Evolutionary conservation across 2,113 vertebrate genomes (phyloP), one percentile per base, ranked within the genome.

Genomic region (Salvelinus fontinalis): DNA sequence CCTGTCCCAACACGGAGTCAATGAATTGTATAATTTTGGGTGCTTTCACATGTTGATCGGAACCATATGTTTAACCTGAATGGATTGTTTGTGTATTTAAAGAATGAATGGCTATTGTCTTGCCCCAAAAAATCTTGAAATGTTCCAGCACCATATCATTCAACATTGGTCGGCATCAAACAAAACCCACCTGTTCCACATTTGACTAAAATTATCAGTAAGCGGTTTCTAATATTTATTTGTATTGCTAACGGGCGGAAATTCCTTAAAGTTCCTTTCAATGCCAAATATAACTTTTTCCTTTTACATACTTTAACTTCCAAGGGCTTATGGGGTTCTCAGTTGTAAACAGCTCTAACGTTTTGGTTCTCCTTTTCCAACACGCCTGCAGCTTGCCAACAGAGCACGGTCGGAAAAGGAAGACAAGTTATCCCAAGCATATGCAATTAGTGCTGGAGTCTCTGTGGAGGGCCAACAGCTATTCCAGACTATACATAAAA

Each of bases 401-500:
- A 96, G 98, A 94, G 97, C 97, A 24, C 95, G 96, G 91, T 94
- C 95, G 81, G 98, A 99, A 96, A 99, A 98, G 91, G 98, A 99
- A 89, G 98, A 99, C 94, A 99, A 99, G 93, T 91, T 99, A 94
- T 99, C 97, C 95, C 98, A 99, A 95, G 98, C 98, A 69, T 99
- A 99, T 93, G 98, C 98, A 94, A 98, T 99, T 93, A 99, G 98
- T 81, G 97, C 97, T 90, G 98, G 98, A 83, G 98, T 99, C 90
- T 99, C 98, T 75, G 92, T 96, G 91, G 98, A 99, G 93, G 98
- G 98, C 90, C 97, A 98, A 92, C 97, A 99, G 92, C 95, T 99
- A 94, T 99, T 99, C 95, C 97, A 99, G 94, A 99, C 97, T 83
- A 99, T 99, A 91, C 97, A 99, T 88, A 99, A 99, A 97, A 99